Conservation (phyloP, 2,113 vertebrate genomes). For the Acanthisitta chloris region DNA sequence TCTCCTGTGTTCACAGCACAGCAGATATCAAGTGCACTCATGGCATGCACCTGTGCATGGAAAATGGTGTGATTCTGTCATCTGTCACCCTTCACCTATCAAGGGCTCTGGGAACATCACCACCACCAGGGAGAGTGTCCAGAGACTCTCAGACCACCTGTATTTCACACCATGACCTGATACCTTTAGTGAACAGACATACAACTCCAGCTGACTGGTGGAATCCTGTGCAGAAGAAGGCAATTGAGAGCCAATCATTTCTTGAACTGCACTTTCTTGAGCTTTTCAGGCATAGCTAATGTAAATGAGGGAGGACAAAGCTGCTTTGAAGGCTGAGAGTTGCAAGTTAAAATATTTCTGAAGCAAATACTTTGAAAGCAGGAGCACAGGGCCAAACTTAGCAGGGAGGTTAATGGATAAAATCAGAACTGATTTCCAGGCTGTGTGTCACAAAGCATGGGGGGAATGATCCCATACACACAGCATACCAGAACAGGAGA, state of each 20-base stretch:
- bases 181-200: neutral
- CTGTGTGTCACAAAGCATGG: neutral
- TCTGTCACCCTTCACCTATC: neutral
- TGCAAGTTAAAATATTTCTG: neutral
- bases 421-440: neutral
- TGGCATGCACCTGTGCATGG: neutral
- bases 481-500: neutral
- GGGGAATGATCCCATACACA: neutral
- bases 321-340: neutral
- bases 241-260: neutral
- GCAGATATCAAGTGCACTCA: accelerated
- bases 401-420: neutral
- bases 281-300: neutral
- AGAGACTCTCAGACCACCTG: neutral
- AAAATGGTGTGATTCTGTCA: neutral
- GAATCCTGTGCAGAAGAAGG: neutral
- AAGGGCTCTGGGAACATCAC: neutral
- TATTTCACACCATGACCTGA: neutral
- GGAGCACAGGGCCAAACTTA: neutral
- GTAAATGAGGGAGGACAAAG: neutral
- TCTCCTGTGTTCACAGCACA: neutral
- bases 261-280: neutral
- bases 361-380: neutral
- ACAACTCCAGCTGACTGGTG: neutral
- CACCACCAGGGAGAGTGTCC: neutral